Conservation (phyloP, 2,888 invertebrate species). For the Nemurella pictetii region DNA sequence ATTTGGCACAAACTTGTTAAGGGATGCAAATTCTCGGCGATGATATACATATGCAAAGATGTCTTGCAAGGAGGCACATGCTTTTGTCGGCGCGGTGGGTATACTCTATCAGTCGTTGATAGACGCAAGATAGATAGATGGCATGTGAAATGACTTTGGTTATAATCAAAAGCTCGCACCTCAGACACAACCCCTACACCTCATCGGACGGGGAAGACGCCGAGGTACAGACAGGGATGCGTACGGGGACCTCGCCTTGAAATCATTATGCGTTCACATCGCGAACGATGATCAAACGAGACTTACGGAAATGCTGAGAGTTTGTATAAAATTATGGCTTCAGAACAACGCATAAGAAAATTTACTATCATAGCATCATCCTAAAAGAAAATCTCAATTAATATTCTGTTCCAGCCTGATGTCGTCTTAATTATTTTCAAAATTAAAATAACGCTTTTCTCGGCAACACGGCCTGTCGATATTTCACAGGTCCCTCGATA, state of each 20-base stretch:
- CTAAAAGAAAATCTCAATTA: background rate
- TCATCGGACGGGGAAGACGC: background rate
- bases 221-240: background rate
- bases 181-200: background rate
- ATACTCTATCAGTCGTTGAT: background rate
- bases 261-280: no score
- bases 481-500: background rate
- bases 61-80: background rate
- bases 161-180: slow-evolving; percentile 3
- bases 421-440: background rate
- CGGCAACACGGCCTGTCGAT: background rate
- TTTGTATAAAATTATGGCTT: no score
- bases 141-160: background rate
- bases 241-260: background rate
- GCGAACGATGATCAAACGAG: no score
- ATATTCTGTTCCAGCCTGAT: background rate
- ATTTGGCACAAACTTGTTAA: slow-evolving; percentile 39
- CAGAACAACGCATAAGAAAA: no score
- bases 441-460: background rate
- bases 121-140: slow-evolving; percentile 14
- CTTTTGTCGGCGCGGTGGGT: slow-evolving; percentile 5
- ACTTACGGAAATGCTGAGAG: no score
- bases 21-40: slow-evolving; percentile 35
- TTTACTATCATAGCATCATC: no score
- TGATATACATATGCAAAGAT: slow-evolving; percentile 40